Percentiles rank a stretch among this genome's conserved stretches.
These are phyloP conservation scores for Acestrorhynchus altus DNA, from an alignment of 2,797 vertebrate species.

Conservation along the genomic window DNA sequence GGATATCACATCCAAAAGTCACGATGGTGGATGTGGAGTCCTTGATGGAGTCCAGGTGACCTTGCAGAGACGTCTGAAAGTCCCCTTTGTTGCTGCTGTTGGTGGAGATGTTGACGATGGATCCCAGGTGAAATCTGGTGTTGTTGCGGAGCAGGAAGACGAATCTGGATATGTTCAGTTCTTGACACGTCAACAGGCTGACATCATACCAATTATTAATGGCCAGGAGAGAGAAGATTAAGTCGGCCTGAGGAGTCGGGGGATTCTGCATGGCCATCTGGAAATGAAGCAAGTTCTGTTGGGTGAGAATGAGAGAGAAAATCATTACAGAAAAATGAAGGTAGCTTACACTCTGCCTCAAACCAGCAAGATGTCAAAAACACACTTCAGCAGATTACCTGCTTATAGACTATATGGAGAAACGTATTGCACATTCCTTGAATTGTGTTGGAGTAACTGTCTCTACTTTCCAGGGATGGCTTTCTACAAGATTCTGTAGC, in stretches of 20 bases:
- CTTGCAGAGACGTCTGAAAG: constrained; percentile 81
- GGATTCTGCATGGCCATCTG: constrained; percentile 92
- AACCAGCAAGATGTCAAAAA: constrained; percentile 19
- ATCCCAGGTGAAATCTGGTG: constrained; percentile 89
- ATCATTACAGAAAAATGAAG: constrained; percentile 34
- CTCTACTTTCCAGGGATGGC: too few species aligned
- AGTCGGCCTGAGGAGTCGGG: constrained; percentile 79
- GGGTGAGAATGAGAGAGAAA: constrained; percentile 27
- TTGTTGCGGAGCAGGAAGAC: constrained; percentile 88
- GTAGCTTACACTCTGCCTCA: background rate
- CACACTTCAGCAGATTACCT: background rate
- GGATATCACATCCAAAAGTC: constrained; percentile 93
- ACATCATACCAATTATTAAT: constrained; percentile 98
- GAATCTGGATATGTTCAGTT: constrained; percentile 92
- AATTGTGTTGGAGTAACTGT: too few species aligned
- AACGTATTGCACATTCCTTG: too few species aligned
- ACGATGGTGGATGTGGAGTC: constrained; percentile 86
- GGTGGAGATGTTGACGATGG: constrained; percentile 88
- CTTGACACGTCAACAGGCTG: constrained; percentile 92
- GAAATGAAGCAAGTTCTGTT: constrained; percentile 94
- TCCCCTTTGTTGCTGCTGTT: constrained; percentile 73
- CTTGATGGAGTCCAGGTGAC: constrained; percentile 84
- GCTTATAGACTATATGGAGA: background rate
- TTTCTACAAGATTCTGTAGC: too few species aligned
- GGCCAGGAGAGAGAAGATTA: constrained; percentile 90